Evolutionary conservation across 2,113 vertebrate genomes (phyloP).

Genomic region (Hyla sarda): DNA sequence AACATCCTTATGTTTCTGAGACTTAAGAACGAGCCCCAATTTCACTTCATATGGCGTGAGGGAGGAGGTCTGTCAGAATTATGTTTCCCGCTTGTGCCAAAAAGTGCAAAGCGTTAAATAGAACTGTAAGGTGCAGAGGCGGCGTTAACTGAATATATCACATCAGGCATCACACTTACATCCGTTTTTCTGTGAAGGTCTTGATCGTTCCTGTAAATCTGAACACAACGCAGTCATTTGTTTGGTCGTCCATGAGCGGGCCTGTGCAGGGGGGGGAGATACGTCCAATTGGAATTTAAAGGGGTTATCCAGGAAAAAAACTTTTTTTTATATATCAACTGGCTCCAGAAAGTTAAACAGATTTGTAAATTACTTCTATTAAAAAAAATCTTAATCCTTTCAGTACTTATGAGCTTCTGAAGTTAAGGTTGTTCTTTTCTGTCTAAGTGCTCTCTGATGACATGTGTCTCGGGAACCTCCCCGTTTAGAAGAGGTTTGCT

Average conservation of each 20-base stretch:
- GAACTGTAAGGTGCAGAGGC: slow-evolving; percentile 9
- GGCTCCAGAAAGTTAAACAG: too few relatives aligned
- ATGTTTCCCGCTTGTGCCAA: neutral
- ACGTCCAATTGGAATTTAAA: neutral
- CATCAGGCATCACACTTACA: slow-evolving; percentile 4
- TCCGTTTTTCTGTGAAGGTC: neutral
- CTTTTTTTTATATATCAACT: too few relatives aligned
- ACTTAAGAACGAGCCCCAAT: slow-evolving; percentile 12
- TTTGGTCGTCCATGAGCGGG: neutral
- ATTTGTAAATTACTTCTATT: too few relatives aligned
- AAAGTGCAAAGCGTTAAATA: slow-evolving; percentile 24
- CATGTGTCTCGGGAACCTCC: too few relatives aligned
- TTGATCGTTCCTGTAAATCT: slow-evolving; percentile 19
- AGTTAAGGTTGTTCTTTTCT: too few relatives aligned
- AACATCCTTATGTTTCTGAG: slow-evolving; percentile 43
- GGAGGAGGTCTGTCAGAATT: neutral
- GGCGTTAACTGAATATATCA: neutral
- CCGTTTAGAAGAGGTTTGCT: too few relatives aligned
- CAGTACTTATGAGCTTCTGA: too few relatives aligned
- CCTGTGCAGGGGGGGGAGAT: neutral
- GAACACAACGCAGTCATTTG: neutral
- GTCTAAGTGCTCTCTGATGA: too few relatives aligned
- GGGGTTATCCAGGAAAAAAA: too few relatives aligned
- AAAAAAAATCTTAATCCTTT: too few relatives aligned
- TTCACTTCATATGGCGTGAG: slow-evolving; percentile 26